A percentile compares a stretch with the other conserved stretches of the same genome.
These are phyloP conservation scores for Enoplosus armatus DNA, from an alignment of 2,797 vertebrate species.

Conservation along the genomic window DNA sequence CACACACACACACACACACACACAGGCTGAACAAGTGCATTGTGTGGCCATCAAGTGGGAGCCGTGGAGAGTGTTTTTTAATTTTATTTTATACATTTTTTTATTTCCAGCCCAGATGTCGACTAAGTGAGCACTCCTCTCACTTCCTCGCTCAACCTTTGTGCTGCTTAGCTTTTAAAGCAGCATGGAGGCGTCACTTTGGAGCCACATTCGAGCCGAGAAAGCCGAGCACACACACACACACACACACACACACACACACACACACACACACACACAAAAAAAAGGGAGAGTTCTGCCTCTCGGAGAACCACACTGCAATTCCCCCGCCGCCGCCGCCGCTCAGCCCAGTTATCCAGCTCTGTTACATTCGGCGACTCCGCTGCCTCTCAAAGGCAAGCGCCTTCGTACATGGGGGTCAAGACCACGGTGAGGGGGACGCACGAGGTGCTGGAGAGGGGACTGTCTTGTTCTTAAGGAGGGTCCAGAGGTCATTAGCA, in stretches of 20 bases:
- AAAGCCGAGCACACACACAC: constrained; percentile 47
- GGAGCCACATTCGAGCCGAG: constrained; percentile 37
- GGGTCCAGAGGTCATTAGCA: not conserved
- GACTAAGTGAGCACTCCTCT: constrained; percentile 69
- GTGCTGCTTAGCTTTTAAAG: constrained; percentile 58
- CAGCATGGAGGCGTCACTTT: constrained; percentile 64
- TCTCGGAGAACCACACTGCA: constrained; percentile 37
- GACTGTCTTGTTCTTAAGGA: constrained; percentile 2
- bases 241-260: too few relatives aligned
- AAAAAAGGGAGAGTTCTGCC: constrained; percentile 59
- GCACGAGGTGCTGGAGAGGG: too few relatives aligned
- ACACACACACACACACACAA: too few relatives aligned
- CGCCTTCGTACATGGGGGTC: not conserved
- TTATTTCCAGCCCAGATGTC: constrained; percentile 34
- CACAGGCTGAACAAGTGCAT: constrained; percentile 20
- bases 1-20: constrained; percentile 12
- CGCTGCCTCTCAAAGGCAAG: not conserved
- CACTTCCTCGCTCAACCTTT: constrained; percentile 60
- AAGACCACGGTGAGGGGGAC: too few relatives aligned
- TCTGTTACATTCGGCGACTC: constrained; percentile 6
- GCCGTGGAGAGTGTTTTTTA: constrained; percentile 14
- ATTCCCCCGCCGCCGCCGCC: constrained; percentile 11
- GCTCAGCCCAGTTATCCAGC: constrained; percentile 27
- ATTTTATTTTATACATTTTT: too few relatives aligned
- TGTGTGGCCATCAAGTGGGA: constrained; percentile 43